A percentile compares a stretch with the other conserved stretches of the same genome.
Evolutionary conservation across 2,113 vertebrate species (phyloP).

Genomic region (Plecturocebus donacophilus): DNA sequence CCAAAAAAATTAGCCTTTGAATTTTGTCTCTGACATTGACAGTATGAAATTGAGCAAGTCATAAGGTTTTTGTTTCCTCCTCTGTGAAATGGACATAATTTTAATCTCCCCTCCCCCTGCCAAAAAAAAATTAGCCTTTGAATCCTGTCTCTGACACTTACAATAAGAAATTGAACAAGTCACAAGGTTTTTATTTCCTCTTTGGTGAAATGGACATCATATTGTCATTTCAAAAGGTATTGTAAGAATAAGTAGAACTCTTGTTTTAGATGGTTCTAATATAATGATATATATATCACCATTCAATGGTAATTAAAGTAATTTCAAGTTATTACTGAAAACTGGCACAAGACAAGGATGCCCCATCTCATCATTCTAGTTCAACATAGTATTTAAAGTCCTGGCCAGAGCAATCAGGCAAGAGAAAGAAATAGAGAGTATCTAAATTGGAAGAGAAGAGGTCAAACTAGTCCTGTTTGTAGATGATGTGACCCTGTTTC

Average conservation of each 20-base stretch:
- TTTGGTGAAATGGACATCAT: neutral
- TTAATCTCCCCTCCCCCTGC: neutral
- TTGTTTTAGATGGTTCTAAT: neutral
- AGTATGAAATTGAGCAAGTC: neutral
- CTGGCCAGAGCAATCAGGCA: no score
- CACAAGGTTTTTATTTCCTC: neutral
- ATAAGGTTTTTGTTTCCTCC: neutral
- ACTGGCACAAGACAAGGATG: no score
- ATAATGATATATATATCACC: neutral
- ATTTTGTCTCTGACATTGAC: neutral
- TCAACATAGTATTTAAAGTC: no score
- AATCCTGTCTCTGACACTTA: neutral
- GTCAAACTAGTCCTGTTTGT: no score
- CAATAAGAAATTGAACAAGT: neutral
- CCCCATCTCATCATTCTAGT: no score
- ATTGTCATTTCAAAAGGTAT: slow-evolving; percentile 15
- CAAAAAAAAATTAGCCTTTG: neutral
- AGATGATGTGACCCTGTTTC: no score
- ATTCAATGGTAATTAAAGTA: neutral
- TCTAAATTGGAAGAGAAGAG: no score
- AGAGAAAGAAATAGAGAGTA: no score
- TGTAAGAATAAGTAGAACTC: neutral
- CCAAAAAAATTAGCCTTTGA: neutral
- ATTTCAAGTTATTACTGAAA: neutral
- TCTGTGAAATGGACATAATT: neutral